phyloP scores from a whole-genome alignment of 2,888 invertebrate genomes.

The Dorcus hopei region DNA sequence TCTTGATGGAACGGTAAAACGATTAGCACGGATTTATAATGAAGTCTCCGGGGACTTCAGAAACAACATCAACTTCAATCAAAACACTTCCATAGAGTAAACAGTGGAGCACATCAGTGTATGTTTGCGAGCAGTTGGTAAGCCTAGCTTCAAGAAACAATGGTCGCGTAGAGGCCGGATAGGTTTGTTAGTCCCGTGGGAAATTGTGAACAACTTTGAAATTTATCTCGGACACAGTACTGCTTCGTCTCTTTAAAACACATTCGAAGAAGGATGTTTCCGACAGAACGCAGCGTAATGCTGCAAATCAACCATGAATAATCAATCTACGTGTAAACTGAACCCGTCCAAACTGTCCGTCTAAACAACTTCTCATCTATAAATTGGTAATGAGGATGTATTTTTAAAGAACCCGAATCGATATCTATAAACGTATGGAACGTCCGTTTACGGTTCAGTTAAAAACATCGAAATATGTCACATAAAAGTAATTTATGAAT shows the following conservation, averaged over 20 bases:
- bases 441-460: no score
- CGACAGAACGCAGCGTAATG: neutral
- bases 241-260: neutral
- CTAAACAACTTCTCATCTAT: neutral
- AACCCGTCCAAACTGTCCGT: neutral
- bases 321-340: constrained; percentile 11
- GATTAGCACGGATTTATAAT: no score
- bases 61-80: constrained; percentile 12
- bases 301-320: constrained; percentile 21
- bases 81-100: constrained; percentile 16
- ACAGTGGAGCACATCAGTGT: constrained; percentile 2
- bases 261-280: neutral
- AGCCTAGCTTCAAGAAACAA: constrained; percentile 4
- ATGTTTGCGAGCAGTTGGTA: no score
- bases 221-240: constrained; percentile 13
- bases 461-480: no score
- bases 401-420: no score
- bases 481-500: no score
- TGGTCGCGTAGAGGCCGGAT: constrained; percentile 16
- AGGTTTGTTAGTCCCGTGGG: constrained; percentile 26
- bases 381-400: no score
- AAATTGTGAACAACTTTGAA: constrained; percentile 21
- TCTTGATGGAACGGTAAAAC: no score
- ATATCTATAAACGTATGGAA: no score
- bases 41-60: no score